Conservation (phyloP, 2,888 invertebrate genomes). For the Diarsia brunnea region DNA sequence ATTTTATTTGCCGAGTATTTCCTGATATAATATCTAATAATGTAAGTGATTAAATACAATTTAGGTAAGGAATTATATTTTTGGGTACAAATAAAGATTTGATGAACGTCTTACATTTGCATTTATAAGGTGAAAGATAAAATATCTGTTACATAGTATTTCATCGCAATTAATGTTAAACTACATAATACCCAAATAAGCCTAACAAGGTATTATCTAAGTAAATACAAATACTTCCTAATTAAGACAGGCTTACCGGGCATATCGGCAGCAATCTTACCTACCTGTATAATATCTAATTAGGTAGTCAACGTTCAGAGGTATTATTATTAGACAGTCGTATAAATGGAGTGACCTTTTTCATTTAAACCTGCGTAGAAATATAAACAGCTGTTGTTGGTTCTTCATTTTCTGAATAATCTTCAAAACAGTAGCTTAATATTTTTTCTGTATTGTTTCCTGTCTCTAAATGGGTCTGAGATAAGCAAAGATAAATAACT, state of each 20-base stretch:
- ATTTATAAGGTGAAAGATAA: background rate
- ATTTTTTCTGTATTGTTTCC: background rate
- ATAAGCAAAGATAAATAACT: background rate
- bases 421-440: background rate
- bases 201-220: no score
- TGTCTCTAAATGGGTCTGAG: background rate
- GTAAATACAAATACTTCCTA: background rate
- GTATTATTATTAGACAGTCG: background rate
- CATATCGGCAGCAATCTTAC: background rate
- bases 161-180: background rate
- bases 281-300: background rate
- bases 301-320: background rate
- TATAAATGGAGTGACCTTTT: constrained; percentile 7
- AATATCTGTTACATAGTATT: background rate
- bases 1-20: constrained; percentile 47
- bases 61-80: background rate
- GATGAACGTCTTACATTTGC: background rate
- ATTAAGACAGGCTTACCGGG: background rate
- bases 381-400: constrained; percentile 11
- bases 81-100: background rate
- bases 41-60: constrained; percentile 10
- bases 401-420: background rate
- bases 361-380: constrained; percentile 2
- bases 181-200: background rate
- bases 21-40: constrained; percentile 26